Conservation (phyloP, 2,797 vertebrate species). For the Alosa sapidissima region DNA sequence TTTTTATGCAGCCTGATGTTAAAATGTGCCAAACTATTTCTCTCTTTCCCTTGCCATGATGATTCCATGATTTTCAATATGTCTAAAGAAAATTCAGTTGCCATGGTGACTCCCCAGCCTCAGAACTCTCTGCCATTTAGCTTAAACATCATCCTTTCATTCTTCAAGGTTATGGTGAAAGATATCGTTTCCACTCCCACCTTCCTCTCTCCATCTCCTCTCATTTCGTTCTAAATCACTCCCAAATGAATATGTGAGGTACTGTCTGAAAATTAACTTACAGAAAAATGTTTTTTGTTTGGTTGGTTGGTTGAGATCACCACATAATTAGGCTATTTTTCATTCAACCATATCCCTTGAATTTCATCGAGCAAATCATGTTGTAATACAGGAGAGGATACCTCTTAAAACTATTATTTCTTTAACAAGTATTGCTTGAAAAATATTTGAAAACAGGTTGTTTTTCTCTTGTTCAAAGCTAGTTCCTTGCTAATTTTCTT, state of each 20-base stretch:
- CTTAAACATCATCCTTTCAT: constrained; percentile 45
- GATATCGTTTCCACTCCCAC: constrained; percentile 25
- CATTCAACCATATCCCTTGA: neutral
- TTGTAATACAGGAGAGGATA: too few relatives aligned
- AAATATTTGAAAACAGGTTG: neutral
- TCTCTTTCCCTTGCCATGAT: neutral
- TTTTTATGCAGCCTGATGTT: too few relatives aligned
- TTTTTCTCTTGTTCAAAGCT: neutral
- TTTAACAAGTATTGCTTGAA: neutral
- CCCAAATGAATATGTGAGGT: neutral
- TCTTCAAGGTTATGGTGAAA: constrained; percentile 52
- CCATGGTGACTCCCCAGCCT: constrained; percentile 51
- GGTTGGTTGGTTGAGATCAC: neutral
- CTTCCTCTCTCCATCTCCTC: neutral
- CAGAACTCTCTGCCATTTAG: constrained; percentile 48
- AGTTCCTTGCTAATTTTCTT: neutral
- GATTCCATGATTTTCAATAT: neutral
- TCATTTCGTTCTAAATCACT: neutral
- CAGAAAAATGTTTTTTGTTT: neutral
- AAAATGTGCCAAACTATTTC: too few relatives aligned
- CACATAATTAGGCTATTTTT: neutral
- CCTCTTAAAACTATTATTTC: neutral
- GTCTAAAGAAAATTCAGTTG: constrained; percentile 46
- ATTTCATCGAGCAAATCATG: neutral
- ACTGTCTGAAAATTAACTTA: neutral